A percentile compares a stretch with the other conserved stretches of the same genome.
Conservation (phyloP, 2,797 vertebrate species). For the Pseudochirops cupreus region DNA sequence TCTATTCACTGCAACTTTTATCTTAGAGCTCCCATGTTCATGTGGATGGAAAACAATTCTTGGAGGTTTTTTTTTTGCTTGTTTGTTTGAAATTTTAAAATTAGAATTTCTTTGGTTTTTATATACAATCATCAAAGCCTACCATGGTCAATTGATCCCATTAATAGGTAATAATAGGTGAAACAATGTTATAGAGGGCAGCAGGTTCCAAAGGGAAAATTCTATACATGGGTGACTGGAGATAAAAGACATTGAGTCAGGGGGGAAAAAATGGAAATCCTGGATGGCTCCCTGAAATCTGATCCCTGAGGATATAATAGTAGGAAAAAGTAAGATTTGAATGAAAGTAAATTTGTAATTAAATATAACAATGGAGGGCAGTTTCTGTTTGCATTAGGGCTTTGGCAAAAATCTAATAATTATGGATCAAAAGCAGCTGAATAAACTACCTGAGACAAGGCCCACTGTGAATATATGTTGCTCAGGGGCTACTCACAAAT, state of each 20-base stretch:
- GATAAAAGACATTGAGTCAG: background rate
- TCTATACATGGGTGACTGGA: background rate
- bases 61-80: too few relatives aligned
- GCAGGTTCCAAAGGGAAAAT: background rate
- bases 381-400: background rate
- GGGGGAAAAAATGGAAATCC: background rate
- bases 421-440: background rate
- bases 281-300: background rate
- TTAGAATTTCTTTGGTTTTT: conserved; percentile 2
- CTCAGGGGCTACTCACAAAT: background rate
- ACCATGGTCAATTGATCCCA: background rate
- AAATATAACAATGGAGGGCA: background rate
- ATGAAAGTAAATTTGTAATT: too few relatives aligned
- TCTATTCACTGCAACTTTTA: background rate
- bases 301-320: background rate
- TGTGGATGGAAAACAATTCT: background rate
- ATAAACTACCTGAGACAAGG: background rate
- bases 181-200: background rate
- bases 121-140: conserved; percentile 3
- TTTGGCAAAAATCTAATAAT: background rate
- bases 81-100: conserved; percentile 34
- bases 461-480: background rate
- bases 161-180: background rate
- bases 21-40: background rate
- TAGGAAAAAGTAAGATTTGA: background rate